Conservation (phyloP, 2,113 vertebrate genomes). For the Erpornis zantholeuca region DNA sequence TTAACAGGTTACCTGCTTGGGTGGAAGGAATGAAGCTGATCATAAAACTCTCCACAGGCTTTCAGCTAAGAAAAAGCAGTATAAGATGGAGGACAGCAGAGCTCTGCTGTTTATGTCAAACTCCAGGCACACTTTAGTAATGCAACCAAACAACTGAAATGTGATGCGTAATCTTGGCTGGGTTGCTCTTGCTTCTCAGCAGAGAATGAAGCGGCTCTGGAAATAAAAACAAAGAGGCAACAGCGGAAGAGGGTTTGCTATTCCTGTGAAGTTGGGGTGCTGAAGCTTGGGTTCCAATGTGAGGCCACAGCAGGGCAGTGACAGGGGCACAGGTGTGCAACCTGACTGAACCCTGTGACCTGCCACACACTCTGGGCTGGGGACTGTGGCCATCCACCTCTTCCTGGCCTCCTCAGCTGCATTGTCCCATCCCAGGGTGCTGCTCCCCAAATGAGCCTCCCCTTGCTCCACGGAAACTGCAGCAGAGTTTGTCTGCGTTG, state of each 20-base stretch:
- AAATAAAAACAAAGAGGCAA: neutral
- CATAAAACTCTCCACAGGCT: neutral
- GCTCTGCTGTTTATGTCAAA: neutral
- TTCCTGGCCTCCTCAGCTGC: fast-evolving
- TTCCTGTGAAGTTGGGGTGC: neutral
- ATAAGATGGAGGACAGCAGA: neutral
- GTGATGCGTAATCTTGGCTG: fast-evolving
- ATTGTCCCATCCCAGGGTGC: fast-evolving
- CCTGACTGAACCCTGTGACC: fast-evolving
- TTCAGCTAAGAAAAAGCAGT: neutral
- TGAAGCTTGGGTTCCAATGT: neutral
- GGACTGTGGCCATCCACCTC: neutral
- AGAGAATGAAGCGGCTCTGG: neutral
- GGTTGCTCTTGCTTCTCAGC: neutral
- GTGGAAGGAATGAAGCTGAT: neutral
- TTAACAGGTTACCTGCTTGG: neutral
- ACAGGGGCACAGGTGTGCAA: fast-evolving
- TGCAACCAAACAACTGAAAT: neutral
- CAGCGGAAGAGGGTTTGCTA: neutral
- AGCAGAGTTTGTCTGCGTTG: fast-evolving
- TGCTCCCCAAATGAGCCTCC: neutral
- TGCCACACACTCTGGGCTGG: neutral
- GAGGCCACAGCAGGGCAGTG: fast-evolving
- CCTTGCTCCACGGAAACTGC: fast-evolving
- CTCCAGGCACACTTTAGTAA: neutral